phyloP scores from a whole-genome alignment of 2,113 vertebrate genomes.

The Hassar affinis region DNA sequence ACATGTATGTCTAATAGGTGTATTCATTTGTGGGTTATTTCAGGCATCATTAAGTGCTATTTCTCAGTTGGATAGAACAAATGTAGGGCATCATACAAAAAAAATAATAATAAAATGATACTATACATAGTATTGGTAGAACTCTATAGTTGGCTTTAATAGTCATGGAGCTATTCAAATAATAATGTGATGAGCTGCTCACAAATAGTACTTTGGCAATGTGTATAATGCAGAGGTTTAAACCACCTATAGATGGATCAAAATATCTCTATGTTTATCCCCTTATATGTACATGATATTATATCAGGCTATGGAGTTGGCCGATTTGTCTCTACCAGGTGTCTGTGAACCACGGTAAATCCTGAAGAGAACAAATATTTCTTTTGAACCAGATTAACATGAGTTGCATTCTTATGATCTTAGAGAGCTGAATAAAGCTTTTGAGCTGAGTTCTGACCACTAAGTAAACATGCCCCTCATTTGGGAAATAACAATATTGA shows the following conservation, averaged over 20 bases:
- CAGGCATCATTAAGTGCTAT: constrained; percentile 19
- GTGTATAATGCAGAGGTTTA: neutral
- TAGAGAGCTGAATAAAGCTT: constrained; percentile 41
- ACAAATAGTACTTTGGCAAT: neutral
- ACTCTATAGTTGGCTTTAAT: neutral
- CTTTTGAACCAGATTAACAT: constrained; percentile 51
- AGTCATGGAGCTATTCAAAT: neutral
- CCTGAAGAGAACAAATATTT: constrained; percentile 32
- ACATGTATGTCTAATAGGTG: neutral
- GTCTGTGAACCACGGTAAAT: neutral
- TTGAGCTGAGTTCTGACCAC: constrained; percentile 6
- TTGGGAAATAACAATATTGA: neutral
- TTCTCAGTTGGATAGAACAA: constrained; percentile 15
- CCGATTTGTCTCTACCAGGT: constrained; percentile 19
- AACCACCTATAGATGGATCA: no score
- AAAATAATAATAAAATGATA: neutral
- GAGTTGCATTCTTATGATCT: constrained; percentile 42
- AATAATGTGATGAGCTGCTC: neutral
- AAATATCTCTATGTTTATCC: neutral
- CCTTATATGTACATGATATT: neutral
- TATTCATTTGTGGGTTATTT: neutral
- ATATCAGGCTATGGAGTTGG: neutral
- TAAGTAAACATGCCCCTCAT: neutral
- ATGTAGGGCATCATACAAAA: constrained; percentile 23
- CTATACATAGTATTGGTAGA: neutral